Evolutionary conservation across 2,113 vertebrate species (phyloP).

Genomic region (Ornithorhynchus anatinus): DNA sequence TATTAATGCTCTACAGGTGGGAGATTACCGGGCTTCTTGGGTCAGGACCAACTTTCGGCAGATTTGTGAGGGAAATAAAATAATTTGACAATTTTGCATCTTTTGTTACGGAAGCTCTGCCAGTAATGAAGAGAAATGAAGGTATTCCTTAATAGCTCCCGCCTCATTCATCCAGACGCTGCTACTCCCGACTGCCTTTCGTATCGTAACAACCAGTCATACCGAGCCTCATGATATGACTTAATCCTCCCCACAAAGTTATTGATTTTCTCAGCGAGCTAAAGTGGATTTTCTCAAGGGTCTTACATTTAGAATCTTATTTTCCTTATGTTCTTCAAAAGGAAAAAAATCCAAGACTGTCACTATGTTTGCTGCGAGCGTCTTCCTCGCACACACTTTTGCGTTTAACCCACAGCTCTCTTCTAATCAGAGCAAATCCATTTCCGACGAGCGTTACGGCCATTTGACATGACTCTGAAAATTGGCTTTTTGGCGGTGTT

Average conservation of each 20-base stretch:
- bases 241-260: not conserved
- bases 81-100: slow-evolving; percentile 28
- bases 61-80: slow-evolving; percentile 43
- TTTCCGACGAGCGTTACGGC: not conserved
- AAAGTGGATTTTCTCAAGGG: slow-evolving; percentile 21
- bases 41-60: slow-evolving; percentile 12
- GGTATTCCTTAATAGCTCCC: slow-evolving; percentile 2
- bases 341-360: not conserved
- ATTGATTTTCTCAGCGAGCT: slow-evolving; percentile 22
- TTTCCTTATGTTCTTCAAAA: slow-evolving; percentile 35
- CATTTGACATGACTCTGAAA: not conserved
- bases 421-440: not conserved
- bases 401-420: not conserved
- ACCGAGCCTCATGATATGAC: not conserved
- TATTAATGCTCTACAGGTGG: slow-evolving; percentile 46
- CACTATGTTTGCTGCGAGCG: not conserved
- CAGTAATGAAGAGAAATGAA: not conserved
- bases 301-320: not conserved
- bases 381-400: not conserved
- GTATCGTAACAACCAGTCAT: not conserved
- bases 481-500: not conserved
- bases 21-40: slow-evolving; percentile 15
- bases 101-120: slow-evolving; percentile 1
- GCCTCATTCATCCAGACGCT: not conserved
- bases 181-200: not conserved